Evolutionary conservation across 1,140 invertebrate genomes (phyloP).

Genomic region (Drosophila santomea): DNA sequence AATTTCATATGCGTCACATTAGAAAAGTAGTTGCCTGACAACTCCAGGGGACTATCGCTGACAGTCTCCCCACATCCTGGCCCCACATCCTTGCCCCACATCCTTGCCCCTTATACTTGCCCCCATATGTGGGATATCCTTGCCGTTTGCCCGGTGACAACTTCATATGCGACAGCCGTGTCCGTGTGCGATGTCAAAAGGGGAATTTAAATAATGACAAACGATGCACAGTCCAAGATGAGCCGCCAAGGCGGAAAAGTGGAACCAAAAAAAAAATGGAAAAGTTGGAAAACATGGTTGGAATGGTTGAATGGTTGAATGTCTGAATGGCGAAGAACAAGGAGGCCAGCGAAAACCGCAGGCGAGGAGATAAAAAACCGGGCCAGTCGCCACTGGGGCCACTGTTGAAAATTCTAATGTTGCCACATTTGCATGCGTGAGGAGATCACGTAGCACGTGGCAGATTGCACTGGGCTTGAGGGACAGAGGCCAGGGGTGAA

Average conservation of each 20-base stretch:
- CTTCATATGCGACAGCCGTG: slow-evolving; percentile 59
- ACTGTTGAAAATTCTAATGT: slow-evolving; percentile 84
- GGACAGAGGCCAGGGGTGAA: slow-evolving; percentile 20
- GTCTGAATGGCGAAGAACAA: slow-evolving; percentile 1
- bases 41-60: slow-evolving; percentile 43
- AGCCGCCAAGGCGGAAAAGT: not conserved
- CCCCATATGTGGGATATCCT: not conserved
- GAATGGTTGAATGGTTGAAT: not conserved
- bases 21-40: slow-evolving; percentile 47
- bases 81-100: not conserved
- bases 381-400: not conserved
- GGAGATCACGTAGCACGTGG: slow-evolving; percentile 77
- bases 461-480: slow-evolving; percentile 66
- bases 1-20: slow-evolving; percentile 68
- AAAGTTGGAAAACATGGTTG: slow-evolving; percentile 11
- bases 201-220: slow-evolving; percentile 84
- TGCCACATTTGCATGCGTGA: slow-evolving; percentile 82
- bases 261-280: slow-evolving; percentile 5
- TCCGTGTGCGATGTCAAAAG: slow-evolving; percentile 71
- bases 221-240: slow-evolving; percentile 61
- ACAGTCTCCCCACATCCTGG: slow-evolving; percentile 17
- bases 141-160: slow-evolving; percentile 9
- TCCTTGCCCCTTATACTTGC: not conserved
- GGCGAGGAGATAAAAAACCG: slow-evolving; percentile 51
- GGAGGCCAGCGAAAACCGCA: slow-evolving; percentile 12